Percentiles rank a stretch among this genome's conserved stretches.
These are phyloP conservation scores for Copidosoma aretas DNA, from an alignment of 2,888 invertebrate species.

Conservation along the genomic window DNA sequence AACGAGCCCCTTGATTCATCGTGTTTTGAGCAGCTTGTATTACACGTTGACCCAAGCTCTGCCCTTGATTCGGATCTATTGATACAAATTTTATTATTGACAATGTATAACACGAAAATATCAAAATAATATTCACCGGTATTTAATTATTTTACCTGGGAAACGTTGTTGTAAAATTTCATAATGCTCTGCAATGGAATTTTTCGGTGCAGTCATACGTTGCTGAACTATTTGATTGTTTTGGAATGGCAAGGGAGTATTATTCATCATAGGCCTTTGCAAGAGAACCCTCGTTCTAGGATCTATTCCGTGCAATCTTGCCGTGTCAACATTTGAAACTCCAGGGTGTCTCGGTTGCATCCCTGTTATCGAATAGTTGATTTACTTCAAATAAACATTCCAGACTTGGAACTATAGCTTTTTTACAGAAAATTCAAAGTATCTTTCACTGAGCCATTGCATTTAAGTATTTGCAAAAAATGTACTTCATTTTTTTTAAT, in stretches of 20 bases:
- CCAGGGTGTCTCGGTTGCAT: slow-evolving; percentile 53
- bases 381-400: no score
- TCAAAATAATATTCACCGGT: neutral
- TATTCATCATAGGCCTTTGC: slow-evolving; percentile 61
- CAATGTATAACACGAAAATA: neutral
- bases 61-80: slow-evolving; percentile 54
- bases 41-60: slow-evolving; percentile 54
- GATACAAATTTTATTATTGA: slow-evolving; percentile 2
- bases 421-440: no score
- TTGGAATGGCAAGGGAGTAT: slow-evolving; percentile 53
- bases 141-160: slow-evolving; percentile 47
- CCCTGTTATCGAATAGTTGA: slow-evolving; percentile 51
- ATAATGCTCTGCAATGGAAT: slow-evolving; percentile 54
- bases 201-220: slow-evolving; percentile 55
- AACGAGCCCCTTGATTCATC: slow-evolving; percentile 54
- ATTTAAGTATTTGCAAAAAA: no score
- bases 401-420: no score
- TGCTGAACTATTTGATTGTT: slow-evolving; percentile 55
- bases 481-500: no score
- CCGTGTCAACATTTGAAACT: slow-evolving; percentile 59
- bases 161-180: slow-evolving; percentile 57
- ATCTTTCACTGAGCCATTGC: no score
- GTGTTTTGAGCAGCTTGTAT: slow-evolving; percentile 53
- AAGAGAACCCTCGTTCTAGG: slow-evolving; percentile 66
- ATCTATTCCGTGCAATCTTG: slow-evolving; percentile 65